A percentile compares a stretch with the other conserved stretches of the same genome.
phyloP scores from a whole-genome alignment of 2,113 vertebrate species.

The Actinemys pallida region DNA sequence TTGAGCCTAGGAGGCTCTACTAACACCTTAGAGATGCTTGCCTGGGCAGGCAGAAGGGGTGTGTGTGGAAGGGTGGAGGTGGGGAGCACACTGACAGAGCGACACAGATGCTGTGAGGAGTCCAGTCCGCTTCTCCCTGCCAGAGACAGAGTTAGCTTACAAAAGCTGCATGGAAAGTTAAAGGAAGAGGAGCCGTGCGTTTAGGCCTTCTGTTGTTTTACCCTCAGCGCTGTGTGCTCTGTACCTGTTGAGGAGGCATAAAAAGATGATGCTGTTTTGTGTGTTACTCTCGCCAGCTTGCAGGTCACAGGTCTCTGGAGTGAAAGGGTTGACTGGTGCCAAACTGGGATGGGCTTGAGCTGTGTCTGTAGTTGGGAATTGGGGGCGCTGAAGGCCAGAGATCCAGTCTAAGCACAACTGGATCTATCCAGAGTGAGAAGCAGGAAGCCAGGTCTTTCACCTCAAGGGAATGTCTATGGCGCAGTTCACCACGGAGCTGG shows the following conservation, averaged over 20 bases:
- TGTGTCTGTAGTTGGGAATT: no score
- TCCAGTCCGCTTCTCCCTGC: neutral
- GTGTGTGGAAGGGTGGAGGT: neutral
- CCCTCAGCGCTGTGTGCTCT: neutral
- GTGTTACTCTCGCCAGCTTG: no score
- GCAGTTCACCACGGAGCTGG: no score
- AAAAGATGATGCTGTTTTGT: no score
- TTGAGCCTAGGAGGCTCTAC: neutral
- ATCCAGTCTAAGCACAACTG: no score
- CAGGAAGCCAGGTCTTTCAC: no score
- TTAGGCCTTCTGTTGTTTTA: neutral
- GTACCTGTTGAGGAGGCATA: neutral
- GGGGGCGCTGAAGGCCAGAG: no score
- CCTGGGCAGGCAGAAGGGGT: neutral
- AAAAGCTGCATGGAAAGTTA: neutral
- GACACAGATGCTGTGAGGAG: neutral
- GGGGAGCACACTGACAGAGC: neutral
- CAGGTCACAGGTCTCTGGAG: no score
- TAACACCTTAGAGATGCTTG: neutral
- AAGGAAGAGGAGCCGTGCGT: neutral
- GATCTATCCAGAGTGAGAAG: no score
- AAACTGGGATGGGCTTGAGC: no score
- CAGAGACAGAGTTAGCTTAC: neutral
- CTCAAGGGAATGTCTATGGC: no score
- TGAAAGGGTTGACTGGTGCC: no score